Evolutionary conservation across 1,140 invertebrate genomes (phyloP), one percentile per base, ranked within the genome.

Genomic region (Zaprionus lachaisei): DNA sequence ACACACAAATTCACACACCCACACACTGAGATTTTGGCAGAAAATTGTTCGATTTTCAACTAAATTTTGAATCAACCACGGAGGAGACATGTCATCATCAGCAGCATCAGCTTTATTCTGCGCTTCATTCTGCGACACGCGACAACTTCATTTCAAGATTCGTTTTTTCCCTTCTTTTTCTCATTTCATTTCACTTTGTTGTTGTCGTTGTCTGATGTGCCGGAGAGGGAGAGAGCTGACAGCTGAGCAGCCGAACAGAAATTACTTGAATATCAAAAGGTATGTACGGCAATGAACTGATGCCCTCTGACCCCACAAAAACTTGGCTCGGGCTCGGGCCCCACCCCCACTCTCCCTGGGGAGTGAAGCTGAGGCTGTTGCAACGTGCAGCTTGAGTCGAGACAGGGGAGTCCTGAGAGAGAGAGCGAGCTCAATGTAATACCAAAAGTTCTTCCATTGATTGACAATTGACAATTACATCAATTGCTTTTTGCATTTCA

Each of bases 121-220:
- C 51, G 63, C 63, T 44, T 56, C 63, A 38, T 56, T 44, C n/a
- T 56, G 63, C 41, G 80, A 83, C 77, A 77, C 57, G 81, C 74
- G 77, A 84, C 81, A 84, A 75, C 81, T 84, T 84, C 83, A 87
- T 86, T 86, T 79, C 61, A 41, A 66, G 24, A 58, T 82, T 34
- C 55, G 31, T 47, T 72, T 66, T 68, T 62, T 38, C 38, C 54
- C 28, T 44, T 38, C 12, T 6, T 38, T 74, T 56, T 60, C 11
- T 31, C 44, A 24, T 63, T 70, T 41, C 34, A 20, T 62, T 20
- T 63, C 28, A 11, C 22, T 37, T 74, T 61, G 22, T 66, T 56
- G 57, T 60, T 49, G 51, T 58, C 34, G 17, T 31, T 55, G 20
- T 37, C 56, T 31, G 11, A 41, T 34, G 47, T 11, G 28, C 38